A percentile compares a stretch with the other conserved stretches of the same genome.
Conservation (phyloP, 1,140 invertebrate species). For the Apis florea region DNA sequence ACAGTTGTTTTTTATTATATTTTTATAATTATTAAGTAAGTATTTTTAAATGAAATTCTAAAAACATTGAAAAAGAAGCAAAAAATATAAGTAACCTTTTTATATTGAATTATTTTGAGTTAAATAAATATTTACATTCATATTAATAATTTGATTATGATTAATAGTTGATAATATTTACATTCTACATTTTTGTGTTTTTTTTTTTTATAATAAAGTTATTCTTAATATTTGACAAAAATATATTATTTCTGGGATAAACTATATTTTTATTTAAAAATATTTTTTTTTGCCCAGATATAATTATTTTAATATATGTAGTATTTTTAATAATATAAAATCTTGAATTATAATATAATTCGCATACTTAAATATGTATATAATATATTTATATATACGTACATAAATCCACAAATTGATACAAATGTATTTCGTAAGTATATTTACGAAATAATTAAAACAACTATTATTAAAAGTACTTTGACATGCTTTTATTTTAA, state of each 20-base stretch:
- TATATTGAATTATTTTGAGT: slow-evolving; percentile 24
- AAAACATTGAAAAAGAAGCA: neutral
- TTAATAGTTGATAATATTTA: neutral
- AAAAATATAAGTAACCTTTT: neutral
- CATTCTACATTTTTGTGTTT: neutral
- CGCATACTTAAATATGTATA: neutral
- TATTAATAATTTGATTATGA: neutral
- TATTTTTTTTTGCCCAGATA: neutral
- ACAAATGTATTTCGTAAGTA: neutral
- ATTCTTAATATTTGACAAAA: slow-evolving; percentile 3
- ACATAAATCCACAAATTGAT: neutral
- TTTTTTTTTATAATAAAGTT: neutral
- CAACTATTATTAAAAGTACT: neutral
- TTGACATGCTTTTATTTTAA: neutral
- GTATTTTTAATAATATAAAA: neutral
- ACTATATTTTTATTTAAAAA: neutral
- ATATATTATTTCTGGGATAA: neutral
- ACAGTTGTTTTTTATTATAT: neutral
- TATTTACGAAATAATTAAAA: neutral
- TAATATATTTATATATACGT: neutral
- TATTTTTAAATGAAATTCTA: neutral
- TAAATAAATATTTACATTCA: slow-evolving; percentile 28
- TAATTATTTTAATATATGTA: neutral
- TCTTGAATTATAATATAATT: neutral
- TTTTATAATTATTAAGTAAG: neutral